These are phyloP conservation scores for Lepus europaeus DNA, from an alignment of 2,113 vertebrate genomes.

Conservation along the genomic window DNA sequence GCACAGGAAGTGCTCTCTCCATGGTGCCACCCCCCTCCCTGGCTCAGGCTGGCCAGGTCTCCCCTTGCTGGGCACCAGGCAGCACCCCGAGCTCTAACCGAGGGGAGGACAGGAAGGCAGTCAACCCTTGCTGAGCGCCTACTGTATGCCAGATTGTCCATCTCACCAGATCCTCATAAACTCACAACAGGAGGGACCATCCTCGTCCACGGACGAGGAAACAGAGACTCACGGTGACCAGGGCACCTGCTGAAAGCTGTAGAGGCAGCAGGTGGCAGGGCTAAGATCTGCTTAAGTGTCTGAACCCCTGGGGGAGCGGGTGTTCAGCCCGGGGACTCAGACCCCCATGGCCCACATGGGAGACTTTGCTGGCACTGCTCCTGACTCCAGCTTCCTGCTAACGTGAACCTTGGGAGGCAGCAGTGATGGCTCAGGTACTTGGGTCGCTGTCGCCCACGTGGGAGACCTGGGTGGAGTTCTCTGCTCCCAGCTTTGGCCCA, in stretches of 20 bases:
- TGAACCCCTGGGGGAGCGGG: no score
- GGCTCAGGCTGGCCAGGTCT: background rate
- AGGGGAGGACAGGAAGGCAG: background rate
- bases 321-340: no score
- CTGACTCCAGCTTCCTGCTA: no score
- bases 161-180: fast-evolving
- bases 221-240: background rate
- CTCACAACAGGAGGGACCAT: fast-evolving
- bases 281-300: background rate
- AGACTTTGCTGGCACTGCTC: no score
- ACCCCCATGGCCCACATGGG: no score
- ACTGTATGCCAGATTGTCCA: background rate
- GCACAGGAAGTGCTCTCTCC: background rate
- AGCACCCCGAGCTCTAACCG: background rate
- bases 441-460: no score
- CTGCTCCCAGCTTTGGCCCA: no score
- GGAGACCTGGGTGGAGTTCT: no score
- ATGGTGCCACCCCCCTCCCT: background rate
- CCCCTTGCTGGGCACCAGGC: background rate
- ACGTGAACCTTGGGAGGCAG: no score
- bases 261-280: no score
- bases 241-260: background rate
- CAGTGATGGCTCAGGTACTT: no score
- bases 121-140: background rate
- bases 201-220: background rate